phyloP scores from a whole-genome alignment of 2,113 vertebrate species.

The Sinocyclocheilus grahami region DNA sequence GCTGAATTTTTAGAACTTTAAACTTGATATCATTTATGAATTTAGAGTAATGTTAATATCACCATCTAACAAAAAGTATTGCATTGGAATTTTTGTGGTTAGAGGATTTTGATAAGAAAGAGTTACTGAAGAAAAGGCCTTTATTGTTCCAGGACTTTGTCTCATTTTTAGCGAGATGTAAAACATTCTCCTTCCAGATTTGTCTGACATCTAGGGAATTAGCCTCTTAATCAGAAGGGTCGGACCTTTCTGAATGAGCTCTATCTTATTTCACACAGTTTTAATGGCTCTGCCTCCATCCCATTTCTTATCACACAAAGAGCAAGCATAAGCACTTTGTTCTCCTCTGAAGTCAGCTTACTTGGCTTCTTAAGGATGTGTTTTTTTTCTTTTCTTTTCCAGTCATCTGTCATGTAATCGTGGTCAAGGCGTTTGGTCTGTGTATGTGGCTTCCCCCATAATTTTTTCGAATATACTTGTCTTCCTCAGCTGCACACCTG shows the following conservation, averaged over 20 bases:
- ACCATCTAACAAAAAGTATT: not conserved
- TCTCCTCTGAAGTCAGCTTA: constrained; percentile 49
- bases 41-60: constrained; percentile 2
- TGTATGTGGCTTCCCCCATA: not conserved
- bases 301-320: constrained; percentile 53
- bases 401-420: constrained; percentile 17
- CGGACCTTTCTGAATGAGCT: constrained; percentile 44
- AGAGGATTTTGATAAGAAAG: not conserved
- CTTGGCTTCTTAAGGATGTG: constrained; percentile 54
- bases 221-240: constrained; percentile 57
- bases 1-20: not conserved
- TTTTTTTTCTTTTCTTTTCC: constrained; percentile 26
- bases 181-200: constrained; percentile 21
- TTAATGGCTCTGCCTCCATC: constrained; percentile 55
- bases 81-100: not conserved
- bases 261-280: constrained; percentile 63
- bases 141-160: constrained; percentile 18
- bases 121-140: not conserved
- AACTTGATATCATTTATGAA: not conserved
- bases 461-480: not conserved
- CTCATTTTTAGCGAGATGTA: not conserved
- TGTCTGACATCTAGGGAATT: constrained; percentile 50
- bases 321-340: constrained; percentile 61
- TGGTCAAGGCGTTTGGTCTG: constrained; percentile 10
- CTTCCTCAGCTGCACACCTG: not conserved